These are phyloP conservation scores for Mergus octosetaceus DNA, from an alignment of 2,797 vertebrate genomes.

Conservation along the genomic window DNA sequence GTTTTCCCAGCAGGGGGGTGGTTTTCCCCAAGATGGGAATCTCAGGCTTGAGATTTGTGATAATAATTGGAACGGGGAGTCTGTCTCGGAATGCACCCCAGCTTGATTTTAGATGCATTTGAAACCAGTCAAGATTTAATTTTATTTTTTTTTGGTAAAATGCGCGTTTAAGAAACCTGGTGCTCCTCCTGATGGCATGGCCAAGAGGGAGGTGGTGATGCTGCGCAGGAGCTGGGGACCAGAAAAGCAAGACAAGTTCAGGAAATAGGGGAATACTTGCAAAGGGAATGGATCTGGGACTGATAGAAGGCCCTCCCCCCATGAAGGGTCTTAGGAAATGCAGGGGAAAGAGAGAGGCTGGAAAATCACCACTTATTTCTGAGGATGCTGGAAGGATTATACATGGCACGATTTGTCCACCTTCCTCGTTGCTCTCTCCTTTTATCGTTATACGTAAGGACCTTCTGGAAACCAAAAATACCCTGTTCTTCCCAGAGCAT, in stretches of 20 bases:
- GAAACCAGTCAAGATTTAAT: not conserved
- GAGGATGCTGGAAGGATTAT: not conserved
- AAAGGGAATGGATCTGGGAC: fast-evolving
- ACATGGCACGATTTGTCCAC: fast-evolving
- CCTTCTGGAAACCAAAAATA: not conserved
- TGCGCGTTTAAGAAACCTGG: fast-evolving
- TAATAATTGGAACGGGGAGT: fast-evolving
- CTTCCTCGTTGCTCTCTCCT: not conserved
- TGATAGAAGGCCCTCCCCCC: too few relatives aligned
- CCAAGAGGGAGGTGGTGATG: not conserved
- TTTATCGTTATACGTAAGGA: not conserved
- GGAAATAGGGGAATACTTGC: fast-evolving
- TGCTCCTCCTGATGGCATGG: fast-evolving
- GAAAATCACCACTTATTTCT: fast-evolving
- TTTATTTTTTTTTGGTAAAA: not conserved
- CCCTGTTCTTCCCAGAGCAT: not conserved
- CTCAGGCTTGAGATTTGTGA: not conserved
- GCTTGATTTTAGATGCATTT: not conserved
- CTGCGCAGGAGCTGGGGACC: fast-evolving
- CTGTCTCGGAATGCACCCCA: fast-evolving
- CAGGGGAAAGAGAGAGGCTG: not conserved
- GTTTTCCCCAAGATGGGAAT: not conserved
- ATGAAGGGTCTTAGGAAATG: fast-evolving
- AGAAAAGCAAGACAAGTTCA: not conserved
- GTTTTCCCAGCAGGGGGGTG: not conserved